Base-by-base conservation (phyloP, 2,797 vertebrate genomes). In the Periparus ater region DNA sequence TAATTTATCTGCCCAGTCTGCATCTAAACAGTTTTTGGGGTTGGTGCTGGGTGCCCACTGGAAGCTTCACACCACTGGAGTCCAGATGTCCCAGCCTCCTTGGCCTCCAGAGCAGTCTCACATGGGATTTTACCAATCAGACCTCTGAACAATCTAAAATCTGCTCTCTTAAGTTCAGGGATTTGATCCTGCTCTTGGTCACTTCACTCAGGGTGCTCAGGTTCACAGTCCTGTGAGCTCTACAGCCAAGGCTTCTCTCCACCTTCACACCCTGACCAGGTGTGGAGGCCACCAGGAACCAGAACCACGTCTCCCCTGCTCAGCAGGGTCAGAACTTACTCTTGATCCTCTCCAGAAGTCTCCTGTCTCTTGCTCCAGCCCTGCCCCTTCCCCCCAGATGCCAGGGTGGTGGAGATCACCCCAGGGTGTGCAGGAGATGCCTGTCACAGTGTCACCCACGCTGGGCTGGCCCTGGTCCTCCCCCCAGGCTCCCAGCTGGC, bases 361-460 rank as follows among this genome's bases (percentile, higher is more conserved):
- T 74, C 44, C 32, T 48, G 38, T 57, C 57, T 17, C 65, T 38
- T 53, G 30, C 23, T 55, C 27, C 71, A 78, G 58, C 61, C 17
- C 58, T 75, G 42, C 68, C 66, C 34, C 44, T 60, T 65, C 12
- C 34, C 26, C 40, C 13, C 21, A 20, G 17, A 2, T 50, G 6
- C 17, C 45, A 44, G 48, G 36, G 25, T 40, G 21, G 9, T 21
- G 47, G 63, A 44, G 48, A 8, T 57, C 9, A n/a, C 62, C n/a
- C 45, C n/a, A 6, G 36, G 42, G 25, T 9, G 65, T 61, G 27
- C 11, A 92, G 68, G 58, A 66, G 81, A 7, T 61, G 40, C 40
- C 45, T 63, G 47, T 32, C 17, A 0, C 3, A 4, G 20, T 50
- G 40, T 40, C 40, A 38, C 40, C 38, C 3, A 0, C 0, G 0